Evolutionary conservation across 2,888 invertebrate genomes (phyloP), one percentile per base, ranked within the genome.

Genomic region (Polyommatus iphigenia): DNA sequence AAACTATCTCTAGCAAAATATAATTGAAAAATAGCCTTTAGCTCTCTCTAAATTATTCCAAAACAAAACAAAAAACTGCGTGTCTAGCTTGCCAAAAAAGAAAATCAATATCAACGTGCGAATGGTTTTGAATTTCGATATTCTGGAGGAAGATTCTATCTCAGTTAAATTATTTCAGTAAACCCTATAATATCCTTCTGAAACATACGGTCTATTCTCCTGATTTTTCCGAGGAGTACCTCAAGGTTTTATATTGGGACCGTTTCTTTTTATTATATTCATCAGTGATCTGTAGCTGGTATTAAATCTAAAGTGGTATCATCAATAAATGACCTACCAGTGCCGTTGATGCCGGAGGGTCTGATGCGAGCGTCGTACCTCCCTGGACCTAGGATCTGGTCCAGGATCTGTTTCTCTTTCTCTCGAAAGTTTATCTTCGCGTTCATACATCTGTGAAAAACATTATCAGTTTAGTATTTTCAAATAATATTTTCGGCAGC

Each of bases 391-490:
- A 98, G 95, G 92, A 98, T 98, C 94, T 97, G 97, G 94, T 98
- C 98, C 92, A 98, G 95, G 86, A 98, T 98, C 94, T 98, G 97
- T 92, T 98, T 98, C 95, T 98, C 98, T 94, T 97, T 98, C 95
- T 98, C 98, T 85, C 98, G 96, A 95, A 97, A 98, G 95, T 98
- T 98, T 91, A 97, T 96, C 95, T 97, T 97, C 87, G 95, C 96
- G 93, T 96, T 96, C 95, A 96, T 95, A 93, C 96, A 96, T 95
- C 97, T 97, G 54, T 77, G 59, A 41, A 24, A 71, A 5, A 76
- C 20, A 8, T n/a, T 15, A 24, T 62, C 20, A 24, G 2, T 62
- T 20, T 3, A 62, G 24, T 4, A 1, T 10, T 62, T 62, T 24
- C 10, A 8, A 62, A 13, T 62, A 62, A 24, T 62, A 13, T 62